A percentile compares a stretch with the other conserved stretches of the same genome.
phyloP scores from a whole-genome alignment of 2,888 invertebrate genomes.

The Oxycera nigricornis region DNA sequence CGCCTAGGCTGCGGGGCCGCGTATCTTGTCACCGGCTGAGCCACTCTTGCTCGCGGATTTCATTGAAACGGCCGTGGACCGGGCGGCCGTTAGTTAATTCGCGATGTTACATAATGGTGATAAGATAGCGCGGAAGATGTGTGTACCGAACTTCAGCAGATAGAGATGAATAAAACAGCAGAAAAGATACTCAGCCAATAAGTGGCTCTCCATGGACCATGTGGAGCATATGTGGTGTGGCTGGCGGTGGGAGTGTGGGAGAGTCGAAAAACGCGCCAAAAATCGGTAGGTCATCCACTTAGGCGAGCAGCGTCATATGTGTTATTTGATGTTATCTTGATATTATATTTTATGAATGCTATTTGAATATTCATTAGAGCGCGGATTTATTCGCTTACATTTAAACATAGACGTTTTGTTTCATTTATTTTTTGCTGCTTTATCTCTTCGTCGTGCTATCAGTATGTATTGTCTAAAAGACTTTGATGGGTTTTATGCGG shows the following conservation, averaged over 20 bases:
- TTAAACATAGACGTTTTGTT: background rate
- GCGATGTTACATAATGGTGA: background rate
- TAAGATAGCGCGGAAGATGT: background rate
- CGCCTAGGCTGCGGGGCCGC: background rate
- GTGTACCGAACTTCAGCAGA: background rate
- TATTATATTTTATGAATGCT: slow-evolving; percentile 10
- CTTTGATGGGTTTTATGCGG: no score
- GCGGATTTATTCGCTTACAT: background rate
- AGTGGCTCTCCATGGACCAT: no score
- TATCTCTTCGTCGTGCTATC: no score
- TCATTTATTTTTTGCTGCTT: no score
- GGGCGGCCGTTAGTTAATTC: background rate
- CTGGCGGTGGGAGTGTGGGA: no score
- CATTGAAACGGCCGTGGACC: background rate
- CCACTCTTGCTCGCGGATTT: background rate
- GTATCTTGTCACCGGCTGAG: background rate
- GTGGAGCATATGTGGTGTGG: no score
- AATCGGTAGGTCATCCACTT: slow-evolving; percentile 5
- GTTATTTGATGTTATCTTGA: slow-evolving; percentile 13
- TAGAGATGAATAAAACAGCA: no score
- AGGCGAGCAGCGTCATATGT: background rate
- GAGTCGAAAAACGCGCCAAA: slow-evolving; percentile 16
- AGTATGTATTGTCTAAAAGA: no score
- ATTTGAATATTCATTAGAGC: slow-evolving; percentile 25
- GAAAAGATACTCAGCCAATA: no score